Percentiles rank a stretch among this genome's conserved stretches.
phyloP scores from a whole-genome alignment of 1,140 invertebrate genomes.

The Aphaenogaster ashmeadi region DNA sequence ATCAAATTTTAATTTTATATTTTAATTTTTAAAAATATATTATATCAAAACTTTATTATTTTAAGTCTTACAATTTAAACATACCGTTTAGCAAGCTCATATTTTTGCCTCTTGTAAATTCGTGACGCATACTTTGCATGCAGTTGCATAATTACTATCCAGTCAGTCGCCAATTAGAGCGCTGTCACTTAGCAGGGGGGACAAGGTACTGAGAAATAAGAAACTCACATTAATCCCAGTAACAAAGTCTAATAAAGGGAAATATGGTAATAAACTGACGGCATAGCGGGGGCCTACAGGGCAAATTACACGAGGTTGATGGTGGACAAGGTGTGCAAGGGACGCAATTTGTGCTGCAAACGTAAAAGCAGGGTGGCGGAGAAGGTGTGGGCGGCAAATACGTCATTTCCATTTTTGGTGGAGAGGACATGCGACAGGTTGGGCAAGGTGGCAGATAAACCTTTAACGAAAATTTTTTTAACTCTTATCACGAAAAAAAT shows the following conservation, averaged over 20 bases:
- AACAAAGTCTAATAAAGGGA: background rate
- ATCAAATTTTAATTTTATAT: background rate
- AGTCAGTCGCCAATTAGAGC: conserved; percentile 25
- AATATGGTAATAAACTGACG: conserved; percentile 59
- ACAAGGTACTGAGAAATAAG: conserved; percentile 45
- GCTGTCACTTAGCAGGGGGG: conserved; percentile 46
- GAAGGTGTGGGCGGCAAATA: conserved; percentile 59
- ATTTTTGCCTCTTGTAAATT: background rate
- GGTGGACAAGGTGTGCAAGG: conserved; percentile 73
- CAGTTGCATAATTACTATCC: conserved; percentile 18
- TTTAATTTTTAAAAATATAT: conserved; percentile 1
- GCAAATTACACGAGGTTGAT: conserved; percentile 62
- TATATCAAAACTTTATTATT: background rate
- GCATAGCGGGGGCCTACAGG: conserved; percentile 62
- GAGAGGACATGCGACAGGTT: conserved; percentile 69
- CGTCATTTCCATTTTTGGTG: conserved; percentile 72
- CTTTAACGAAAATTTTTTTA: conserved; percentile 40
- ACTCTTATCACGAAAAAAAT: background rate
- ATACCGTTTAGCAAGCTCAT: background rate
- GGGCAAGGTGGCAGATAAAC: conserved; percentile 75
- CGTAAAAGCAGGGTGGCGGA: conserved; percentile 62
- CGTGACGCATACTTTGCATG: background rate
- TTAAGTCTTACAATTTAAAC: background rate
- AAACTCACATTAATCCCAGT: conserved; percentile 8
- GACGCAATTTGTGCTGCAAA: conserved; percentile 68